These are phyloP conservation scores for Lepeophtheirus nordmannii DNA, from an alignment of 2,888 invertebrate genomes.

Conservation along the genomic window DNA sequence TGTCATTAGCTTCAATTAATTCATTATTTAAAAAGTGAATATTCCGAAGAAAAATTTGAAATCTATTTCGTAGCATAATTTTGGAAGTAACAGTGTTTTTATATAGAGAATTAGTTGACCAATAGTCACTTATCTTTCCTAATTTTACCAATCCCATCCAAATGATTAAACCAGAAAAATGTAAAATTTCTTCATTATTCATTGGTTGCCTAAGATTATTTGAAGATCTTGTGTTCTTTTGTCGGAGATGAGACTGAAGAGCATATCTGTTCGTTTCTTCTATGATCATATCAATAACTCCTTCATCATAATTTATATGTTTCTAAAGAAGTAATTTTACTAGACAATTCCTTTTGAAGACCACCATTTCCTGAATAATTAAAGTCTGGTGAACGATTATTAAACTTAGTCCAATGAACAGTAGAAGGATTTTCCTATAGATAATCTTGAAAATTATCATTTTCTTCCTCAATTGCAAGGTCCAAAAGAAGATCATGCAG, in stretches of 20 bases:
- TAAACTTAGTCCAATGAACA: neutral
- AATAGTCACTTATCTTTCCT: neutral
- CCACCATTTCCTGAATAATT: neutral
- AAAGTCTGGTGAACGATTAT: neutral
- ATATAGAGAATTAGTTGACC: neutral
- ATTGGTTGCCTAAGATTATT: neutral
- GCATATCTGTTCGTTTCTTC: neutral
- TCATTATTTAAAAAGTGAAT: neutral
- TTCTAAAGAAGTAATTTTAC: neutral
- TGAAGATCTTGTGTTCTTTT: neutral
- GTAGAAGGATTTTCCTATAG: neutral
- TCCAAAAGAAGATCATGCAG: neutral
- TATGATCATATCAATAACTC: neutral
- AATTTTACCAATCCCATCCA: neutral
- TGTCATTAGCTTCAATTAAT: neutral
- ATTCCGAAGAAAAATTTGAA: neutral
- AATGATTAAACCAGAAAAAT: neutral
- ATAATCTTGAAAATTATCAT: neutral
- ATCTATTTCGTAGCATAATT: neutral
- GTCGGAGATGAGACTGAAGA: neutral
- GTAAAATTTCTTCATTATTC: neutral
- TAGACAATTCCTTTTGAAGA: neutral
- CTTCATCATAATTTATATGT: neutral
- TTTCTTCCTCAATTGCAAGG: neutral
- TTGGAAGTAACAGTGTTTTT: neutral